phyloP scores from a whole-genome alignment of 1,140 invertebrate species.

The Panagrolaimus sp. region DNA sequence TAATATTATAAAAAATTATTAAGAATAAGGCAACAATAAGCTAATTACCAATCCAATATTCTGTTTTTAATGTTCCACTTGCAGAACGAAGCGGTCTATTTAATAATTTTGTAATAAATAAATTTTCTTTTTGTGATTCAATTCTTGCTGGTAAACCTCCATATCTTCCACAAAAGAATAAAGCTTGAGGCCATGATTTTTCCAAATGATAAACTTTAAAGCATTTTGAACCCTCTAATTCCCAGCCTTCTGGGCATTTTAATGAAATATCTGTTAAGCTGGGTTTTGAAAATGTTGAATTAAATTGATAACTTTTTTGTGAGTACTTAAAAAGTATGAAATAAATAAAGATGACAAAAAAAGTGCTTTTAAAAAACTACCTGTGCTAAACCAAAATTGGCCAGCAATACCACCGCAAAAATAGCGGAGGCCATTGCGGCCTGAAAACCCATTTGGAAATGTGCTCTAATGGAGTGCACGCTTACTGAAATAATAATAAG shows the following conservation, averaged over 20 bases:
- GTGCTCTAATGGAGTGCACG: constrained; percentile 2
- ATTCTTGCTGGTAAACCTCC: constrained; percentile 46
- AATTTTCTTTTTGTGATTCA: constrained; percentile 47
- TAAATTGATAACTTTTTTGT: background rate
- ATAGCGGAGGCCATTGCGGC: constrained; percentile 11
- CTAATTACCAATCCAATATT: constrained; percentile 43
- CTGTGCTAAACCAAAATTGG: constrained; percentile 7
- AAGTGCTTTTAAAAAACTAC: background rate
- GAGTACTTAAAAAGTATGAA: background rate
- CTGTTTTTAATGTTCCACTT: constrained; percentile 22
- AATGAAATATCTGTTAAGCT: constrained; percentile 40
- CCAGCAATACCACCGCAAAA: constrained; percentile 8
- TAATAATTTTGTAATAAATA: constrained; percentile 41
- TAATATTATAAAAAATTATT: no score
- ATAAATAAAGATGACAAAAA: background rate
- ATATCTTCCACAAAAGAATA: constrained; percentile 51
- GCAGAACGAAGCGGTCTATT: constrained; percentile 35
- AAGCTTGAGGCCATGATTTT: constrained; percentile 54
- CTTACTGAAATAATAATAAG: background rate
- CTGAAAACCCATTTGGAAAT: constrained; percentile 9
- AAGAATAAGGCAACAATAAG: no score
- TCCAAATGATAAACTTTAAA: constrained; percentile 40
- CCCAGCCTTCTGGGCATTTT: constrained; percentile 52
- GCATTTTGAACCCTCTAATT: constrained; percentile 44
- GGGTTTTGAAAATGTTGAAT: background rate